Base-by-base conservation (phyloP, 2,797 vertebrate genomes). In the Chelidonichthys spinosus region DNA sequence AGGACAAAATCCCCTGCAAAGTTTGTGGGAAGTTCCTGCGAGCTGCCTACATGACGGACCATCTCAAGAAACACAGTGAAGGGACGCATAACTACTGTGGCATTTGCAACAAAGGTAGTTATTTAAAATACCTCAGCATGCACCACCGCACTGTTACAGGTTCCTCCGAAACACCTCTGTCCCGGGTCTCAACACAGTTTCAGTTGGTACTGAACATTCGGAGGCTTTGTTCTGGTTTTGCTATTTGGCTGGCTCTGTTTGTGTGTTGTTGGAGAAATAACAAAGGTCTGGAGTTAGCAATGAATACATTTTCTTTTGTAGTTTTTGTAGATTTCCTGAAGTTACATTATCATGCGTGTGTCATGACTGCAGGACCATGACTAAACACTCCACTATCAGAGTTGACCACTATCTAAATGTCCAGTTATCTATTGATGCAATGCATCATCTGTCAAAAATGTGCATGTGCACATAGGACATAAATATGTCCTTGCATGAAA, bases 1-100 rank as follows among this genome's bases (percentile, higher is more conserved):
- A 99, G 86, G 98, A 99, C 93, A 99, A 99, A 92, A 98, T 99
- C 75, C 98, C 98, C 5, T 99, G 98, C 93, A 98, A 99, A 93
- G 97, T 99, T 91, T 99, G 98, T 70, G 98, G 98, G 73, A 99
- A 99, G 94, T 99, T 97, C 90, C 88, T 99, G 89, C 89, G 98
- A 76, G 98, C 98, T 42, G 98, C 98, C 0, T 99, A 99, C 85
- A 99, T 99, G 97, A 97, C 97, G 0, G 98, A 99, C 92, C 98
- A 99, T 89, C 93, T 99, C 90, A 99, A 99, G 94, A 99, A 99
- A 92, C 98, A 99, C 91, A 99, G 97, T 5, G 98, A 99, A 95
- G 98, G 98, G 90, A 97, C 97, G 82, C 97, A 98, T 90, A 99
- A 98, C 95, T 99, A 98, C 95, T 99, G 98, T 90, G 97, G 96